These are phyloP conservation scores for Lamprotornis superbus DNA, from an alignment of 2,113 vertebrate genomes.

Conservation along the genomic window DNA sequence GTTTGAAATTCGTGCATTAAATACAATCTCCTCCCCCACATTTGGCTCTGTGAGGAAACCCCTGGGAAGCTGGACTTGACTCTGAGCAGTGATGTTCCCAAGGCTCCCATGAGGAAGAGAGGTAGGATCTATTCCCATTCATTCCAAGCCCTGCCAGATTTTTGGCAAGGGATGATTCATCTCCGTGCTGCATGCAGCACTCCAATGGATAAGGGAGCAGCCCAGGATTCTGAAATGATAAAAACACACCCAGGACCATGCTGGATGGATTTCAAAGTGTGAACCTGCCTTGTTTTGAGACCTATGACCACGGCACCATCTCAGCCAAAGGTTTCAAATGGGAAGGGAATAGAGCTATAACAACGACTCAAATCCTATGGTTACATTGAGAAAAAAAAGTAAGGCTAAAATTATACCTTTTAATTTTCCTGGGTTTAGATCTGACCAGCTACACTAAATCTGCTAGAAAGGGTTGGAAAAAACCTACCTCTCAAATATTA, in stretches of 20 bases:
- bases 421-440: neutral
- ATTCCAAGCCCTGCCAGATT: neutral
- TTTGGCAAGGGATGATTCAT: neutral
- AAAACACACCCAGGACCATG: fast-evolving
- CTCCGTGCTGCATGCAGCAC: neutral
- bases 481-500: neutral
- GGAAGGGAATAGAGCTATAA: neutral
- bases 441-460: neutral
- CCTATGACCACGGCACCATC: neutral
- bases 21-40: neutral
- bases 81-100: too few species aligned
- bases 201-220: neutral
- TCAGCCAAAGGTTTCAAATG: neutral
- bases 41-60: neutral
- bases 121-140: neutral
- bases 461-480: neutral
- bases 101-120: neutral
- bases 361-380: neutral
- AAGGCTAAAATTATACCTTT: neutral
- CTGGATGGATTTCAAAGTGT: neutral
- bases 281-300: neutral
- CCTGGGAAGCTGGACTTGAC: neutral
- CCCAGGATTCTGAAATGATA: neutral
- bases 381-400: neutral
- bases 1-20: neutral